Evolutionary conservation across 2,888 invertebrate genomes (phyloP).

Genomic region (Yponomeuta malinellus): DNA sequence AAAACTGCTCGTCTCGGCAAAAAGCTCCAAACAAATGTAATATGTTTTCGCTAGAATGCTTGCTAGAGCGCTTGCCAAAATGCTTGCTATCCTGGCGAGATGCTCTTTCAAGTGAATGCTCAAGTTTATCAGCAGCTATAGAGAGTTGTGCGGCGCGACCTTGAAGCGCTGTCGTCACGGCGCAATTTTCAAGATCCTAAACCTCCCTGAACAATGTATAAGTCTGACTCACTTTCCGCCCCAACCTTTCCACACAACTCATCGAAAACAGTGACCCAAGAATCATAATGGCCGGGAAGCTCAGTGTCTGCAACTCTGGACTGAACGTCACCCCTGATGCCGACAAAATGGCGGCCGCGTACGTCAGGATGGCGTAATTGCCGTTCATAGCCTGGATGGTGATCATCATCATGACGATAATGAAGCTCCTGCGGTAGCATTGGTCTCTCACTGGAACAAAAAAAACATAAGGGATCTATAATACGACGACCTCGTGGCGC

Average conservation of each 20-base stretch:
- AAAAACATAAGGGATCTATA: neutral
- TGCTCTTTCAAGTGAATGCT: too few relatives aligned
- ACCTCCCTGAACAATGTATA: too few relatives aligned
- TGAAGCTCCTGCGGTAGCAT: constrained; percentile 9
- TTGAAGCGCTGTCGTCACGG: too few relatives aligned
- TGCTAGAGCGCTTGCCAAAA: too few relatives aligned
- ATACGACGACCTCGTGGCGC: too few relatives aligned
- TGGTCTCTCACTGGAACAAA: constrained; percentile 16
- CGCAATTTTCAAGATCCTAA: too few relatives aligned
- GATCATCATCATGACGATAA: constrained; percentile 16
- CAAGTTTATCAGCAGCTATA: too few relatives aligned
- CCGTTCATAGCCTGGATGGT: constrained; percentile 17
- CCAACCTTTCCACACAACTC: constrained; percentile 17
- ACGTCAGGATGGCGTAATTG: constrained; percentile 17
- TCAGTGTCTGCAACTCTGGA: constrained; percentile 19
- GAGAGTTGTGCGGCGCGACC: too few relatives aligned
- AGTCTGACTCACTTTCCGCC: constrained; percentile 18
- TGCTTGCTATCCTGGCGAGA: too few relatives aligned
- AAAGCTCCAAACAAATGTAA: too few relatives aligned
- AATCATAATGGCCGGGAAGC: constrained; percentile 19
- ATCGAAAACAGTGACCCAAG: constrained; percentile 17
- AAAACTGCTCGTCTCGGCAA: too few relatives aligned
- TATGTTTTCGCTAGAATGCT: too few relatives aligned
- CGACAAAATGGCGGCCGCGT: constrained; percentile 18
- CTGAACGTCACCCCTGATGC: constrained; percentile 15